These are phyloP conservation scores for Limnothrissa miodon DNA, from an alignment of 2,113 vertebrate genomes.

Conservation along the genomic window DNA sequence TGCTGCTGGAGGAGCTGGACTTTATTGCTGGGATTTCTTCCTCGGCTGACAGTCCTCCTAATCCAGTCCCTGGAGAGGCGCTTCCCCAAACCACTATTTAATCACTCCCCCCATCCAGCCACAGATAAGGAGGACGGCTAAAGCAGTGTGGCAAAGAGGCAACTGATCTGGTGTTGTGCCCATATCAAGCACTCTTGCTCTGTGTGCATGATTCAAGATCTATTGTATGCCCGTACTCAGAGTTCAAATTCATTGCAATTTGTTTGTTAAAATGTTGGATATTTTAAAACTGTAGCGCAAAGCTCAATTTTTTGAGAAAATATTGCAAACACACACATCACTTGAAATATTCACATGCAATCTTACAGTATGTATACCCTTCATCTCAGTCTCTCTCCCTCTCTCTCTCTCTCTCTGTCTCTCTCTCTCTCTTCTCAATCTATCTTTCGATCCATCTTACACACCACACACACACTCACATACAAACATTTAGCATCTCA, in stretches of 20 bases:
- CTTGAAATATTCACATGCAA: neutral
- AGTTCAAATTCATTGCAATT: neutral
- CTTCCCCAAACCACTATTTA: slow-evolving; percentile 22
- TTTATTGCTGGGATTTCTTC: slow-evolving; percentile 4
- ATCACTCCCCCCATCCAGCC: neutral
- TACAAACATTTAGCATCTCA: neutral
- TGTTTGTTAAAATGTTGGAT: neutral
- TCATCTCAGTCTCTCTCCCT: neutral
- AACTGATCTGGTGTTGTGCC: neutral
- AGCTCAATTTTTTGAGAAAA: neutral
- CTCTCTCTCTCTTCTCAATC: neutral
- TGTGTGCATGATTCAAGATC: neutral
- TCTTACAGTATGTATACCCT: too few species aligned
- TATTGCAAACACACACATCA: neutral
- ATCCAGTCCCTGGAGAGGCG: slow-evolving; percentile 22
- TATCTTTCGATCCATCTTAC: neutral
- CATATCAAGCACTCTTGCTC: neutral
- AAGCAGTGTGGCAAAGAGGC: neutral
- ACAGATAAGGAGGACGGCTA: too few species aligned
- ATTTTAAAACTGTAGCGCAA: neutral
- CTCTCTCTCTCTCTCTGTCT: neutral
- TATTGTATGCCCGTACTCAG: neutral
- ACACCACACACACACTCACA: neutral
- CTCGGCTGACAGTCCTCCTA: slow-evolving; percentile 13
- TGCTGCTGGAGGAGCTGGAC: neutral